These are phyloP conservation scores for Aplodontia rufa DNA, from an alignment of 2,113 vertebrate genomes.

Conservation along the genomic window DNA sequence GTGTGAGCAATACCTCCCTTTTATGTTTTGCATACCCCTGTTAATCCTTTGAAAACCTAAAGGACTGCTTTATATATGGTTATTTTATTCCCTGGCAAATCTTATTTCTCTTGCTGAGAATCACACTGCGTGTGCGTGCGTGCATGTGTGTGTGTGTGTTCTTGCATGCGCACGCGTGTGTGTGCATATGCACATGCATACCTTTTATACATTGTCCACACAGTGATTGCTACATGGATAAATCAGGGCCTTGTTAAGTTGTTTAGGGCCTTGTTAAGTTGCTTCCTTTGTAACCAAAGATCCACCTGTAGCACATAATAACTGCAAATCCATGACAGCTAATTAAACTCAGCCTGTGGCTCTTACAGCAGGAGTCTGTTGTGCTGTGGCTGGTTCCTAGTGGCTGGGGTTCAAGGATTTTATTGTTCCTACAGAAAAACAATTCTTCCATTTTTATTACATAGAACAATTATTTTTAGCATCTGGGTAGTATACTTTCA, in stretches of 20 bases:
- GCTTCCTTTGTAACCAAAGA: not conserved
- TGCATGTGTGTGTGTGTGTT: not conserved
- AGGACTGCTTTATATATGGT: not conserved
- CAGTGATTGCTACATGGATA: not conserved
- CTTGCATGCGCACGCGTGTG: no score
- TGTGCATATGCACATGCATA: not conserved
- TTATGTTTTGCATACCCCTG: not conserved
- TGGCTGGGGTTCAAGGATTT: not conserved
- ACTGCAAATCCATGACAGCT: not conserved
- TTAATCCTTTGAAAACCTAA: not conserved
- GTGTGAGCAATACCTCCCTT: not conserved
- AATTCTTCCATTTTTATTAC: not conserved
- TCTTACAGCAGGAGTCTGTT: not conserved
- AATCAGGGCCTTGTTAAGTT: no score
- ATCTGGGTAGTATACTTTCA: not conserved
- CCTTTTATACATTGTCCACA: not conserved
- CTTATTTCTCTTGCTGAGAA: not conserved
- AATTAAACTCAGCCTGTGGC: not conserved
- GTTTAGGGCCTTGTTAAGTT: no score
- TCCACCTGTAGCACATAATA: not conserved
- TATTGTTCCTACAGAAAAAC: not conserved
- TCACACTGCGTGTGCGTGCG: not conserved
- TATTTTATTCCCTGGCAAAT: not conserved
- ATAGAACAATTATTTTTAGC: not conserved
- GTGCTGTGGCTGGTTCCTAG: not conserved